Conservation (phyloP, 2,888 invertebrate genomes). For the Andrena marginata region DNA sequence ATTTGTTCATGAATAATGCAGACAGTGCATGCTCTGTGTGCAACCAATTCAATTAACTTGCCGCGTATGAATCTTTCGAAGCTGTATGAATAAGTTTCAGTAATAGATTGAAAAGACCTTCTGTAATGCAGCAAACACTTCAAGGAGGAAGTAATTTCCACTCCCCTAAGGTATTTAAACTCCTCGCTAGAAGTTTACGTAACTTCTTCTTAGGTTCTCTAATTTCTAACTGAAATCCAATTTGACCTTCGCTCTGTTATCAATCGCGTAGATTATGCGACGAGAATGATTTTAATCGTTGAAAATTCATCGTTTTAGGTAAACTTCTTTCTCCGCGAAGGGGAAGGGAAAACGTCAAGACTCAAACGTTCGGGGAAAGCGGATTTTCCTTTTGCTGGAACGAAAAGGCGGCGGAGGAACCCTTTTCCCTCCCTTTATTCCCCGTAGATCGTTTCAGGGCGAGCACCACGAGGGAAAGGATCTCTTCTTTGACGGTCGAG, state of each 20-base stretch:
- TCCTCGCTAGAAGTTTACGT: too few species aligned
- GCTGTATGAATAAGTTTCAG: not conserved
- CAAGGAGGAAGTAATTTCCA: too few species aligned
- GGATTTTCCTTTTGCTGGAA: conserved; percentile 32
- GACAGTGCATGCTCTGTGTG: not conserved
- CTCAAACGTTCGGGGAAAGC: conserved; percentile 16
- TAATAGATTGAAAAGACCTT: too few species aligned
- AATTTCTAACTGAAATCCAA: not conserved
- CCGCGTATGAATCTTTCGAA: not conserved
- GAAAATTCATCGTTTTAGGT: not conserved
- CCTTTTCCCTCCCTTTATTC: conserved; percentile 56
- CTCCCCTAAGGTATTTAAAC: too few species aligned
- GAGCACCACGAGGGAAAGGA: conserved; percentile 48
- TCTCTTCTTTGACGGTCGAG: conserved; percentile 68
- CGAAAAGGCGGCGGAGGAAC: conserved; percentile 51
- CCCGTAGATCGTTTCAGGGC: conserved; percentile 45
- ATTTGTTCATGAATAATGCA: not conserved
- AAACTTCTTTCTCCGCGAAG: not conserved
- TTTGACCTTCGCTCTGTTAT: not conserved
- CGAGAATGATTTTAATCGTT: not conserved
- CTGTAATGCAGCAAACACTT: too few species aligned
- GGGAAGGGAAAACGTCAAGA: not conserved
- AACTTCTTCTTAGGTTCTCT: not conserved
- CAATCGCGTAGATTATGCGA: not conserved
- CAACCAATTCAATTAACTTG: too few species aligned